Evolutionary conservation across 2,888 invertebrate genomes (phyloP), one percentile per base, ranked within the genome.

Genomic region (Chironomus riparius): DNA sequence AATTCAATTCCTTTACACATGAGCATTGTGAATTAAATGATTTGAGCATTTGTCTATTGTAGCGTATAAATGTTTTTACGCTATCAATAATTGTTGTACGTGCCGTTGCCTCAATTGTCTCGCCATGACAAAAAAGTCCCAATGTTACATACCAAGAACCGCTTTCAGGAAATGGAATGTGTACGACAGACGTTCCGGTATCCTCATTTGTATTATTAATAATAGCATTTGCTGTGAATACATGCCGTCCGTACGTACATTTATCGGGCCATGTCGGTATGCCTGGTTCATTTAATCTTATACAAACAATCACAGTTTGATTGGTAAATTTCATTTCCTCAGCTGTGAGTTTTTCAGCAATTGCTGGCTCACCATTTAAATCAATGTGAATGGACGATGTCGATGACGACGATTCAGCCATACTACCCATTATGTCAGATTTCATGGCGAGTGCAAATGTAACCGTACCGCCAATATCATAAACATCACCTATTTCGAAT

Each of bases 141-240:
- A 94, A 84, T 1, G 91, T 90, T 18, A 94, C 82, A 84, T 91
- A 93, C 94, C 95, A 96, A 50, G 85, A 85, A 0, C 95, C 95
- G 47, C 91, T 88, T 80, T 94, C 93, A 0, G 95, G 95, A 80
- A 89, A 96, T 0, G 95, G 95, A 38, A 92, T 87, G 77, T 89
- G 87, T 15, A 89, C 82, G 72, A 88, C 87, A 6, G 87, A 87
- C 74, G 87, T 86, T 71, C 90, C 87, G 65, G 90, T 88, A 48
- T 87, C 87, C 0, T 87, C 87, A 77, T 87, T 87, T 0, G 90
- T 89, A 78, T 87, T 88, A 79, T 91, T 91, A 12, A 91, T 82
- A 18, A 90, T 86, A 74, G 90, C 86, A 38, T 90, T 85, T 0
- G 91, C 88, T 0, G 86, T 85, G 70, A 85, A 84, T 12, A 85